Percentiles rank a stretch among this genome's conserved stretches.
Evolutionary conservation across 2,888 invertebrate genomes (phyloP).

Genomic region (Eilema griseolum): DNA sequence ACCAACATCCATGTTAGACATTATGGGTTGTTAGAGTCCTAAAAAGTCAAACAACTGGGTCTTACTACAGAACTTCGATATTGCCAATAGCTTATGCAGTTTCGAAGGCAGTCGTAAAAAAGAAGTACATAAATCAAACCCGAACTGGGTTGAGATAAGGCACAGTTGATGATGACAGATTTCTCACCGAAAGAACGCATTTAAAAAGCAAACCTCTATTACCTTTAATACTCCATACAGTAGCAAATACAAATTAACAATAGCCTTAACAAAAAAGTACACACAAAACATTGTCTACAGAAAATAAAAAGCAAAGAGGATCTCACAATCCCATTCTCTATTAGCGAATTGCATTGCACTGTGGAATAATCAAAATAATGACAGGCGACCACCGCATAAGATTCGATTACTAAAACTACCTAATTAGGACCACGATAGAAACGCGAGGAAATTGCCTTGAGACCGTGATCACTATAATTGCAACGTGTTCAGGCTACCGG

Average conservation of each 20-base stretch:
- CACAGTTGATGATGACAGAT: neutral
- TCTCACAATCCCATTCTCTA: conserved; percentile 59
- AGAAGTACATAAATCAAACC: no score
- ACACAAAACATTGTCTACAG: conserved; percentile 31
- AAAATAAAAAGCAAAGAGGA: conserved; percentile 33
- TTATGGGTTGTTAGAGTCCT: no score
- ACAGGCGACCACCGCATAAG: conserved; percentile 73
- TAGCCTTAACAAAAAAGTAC: neutral
- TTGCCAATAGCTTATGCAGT: no score
- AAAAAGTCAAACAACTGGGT: no score
- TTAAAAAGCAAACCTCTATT: neutral
- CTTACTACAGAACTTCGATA: no score
- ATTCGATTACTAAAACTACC: conserved; percentile 81
- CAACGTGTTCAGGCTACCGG: conserved; percentile 75
- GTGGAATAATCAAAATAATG: conserved; percentile 80
- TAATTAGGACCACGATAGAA: conserved; percentile 79
- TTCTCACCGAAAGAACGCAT: neutral
- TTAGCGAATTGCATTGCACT: conserved; percentile 63
- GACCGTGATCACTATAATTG: conserved; percentile 79
- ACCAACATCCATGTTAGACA: no score
- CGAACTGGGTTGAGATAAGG: neutral
- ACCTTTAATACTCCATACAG: neutral
- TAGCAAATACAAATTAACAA: neutral
- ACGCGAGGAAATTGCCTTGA: conserved; percentile 75
- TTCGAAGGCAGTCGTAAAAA: no score